Percentiles rank a stretch among this genome's conserved stretches.
Conservation (phyloP, 2,113 vertebrate genomes). For the Scophthalmus maximus region DNA sequence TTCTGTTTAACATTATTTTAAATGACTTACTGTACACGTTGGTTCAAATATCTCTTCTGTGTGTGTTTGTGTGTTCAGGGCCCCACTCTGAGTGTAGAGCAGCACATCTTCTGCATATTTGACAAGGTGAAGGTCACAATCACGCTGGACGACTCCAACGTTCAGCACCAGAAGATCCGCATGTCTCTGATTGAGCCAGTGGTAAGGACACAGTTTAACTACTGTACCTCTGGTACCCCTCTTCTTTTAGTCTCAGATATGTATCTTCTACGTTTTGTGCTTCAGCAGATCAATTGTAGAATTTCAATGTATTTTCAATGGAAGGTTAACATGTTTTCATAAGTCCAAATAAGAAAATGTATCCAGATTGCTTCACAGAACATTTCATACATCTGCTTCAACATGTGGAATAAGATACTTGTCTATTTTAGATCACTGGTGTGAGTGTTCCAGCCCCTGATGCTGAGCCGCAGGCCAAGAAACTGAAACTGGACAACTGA, state of each 20-base stretch:
- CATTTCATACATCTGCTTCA: not conserved
- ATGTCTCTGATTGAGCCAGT: constrained; percentile 93
- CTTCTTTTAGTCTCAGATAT: not conserved
- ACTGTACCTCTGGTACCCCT: not conserved
- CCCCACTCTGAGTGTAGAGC: constrained; percentile 88
- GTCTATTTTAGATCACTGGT: constrained; percentile 84
- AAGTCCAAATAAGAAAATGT: not conserved
- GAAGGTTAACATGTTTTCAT: not conserved
- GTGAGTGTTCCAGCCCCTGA: constrained; percentile 75
- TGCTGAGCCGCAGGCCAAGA: constrained; percentile 87
- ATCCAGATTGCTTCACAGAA: not conserved
- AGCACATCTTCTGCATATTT: constrained; percentile 89
- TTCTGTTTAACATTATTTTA: not conserved
- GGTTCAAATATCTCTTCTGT: not conserved
- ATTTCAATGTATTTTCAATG: not conserved
- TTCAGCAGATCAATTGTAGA: not conserved
- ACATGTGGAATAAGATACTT: not conserved
- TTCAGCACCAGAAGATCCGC: constrained; percentile 98
- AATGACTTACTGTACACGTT: not conserved
- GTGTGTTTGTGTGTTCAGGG: constrained; percentile 72
- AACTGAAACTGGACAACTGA: constrained; percentile 85
- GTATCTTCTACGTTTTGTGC: not conserved
- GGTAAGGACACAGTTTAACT: constrained; percentile 83
- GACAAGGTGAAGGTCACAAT: constrained; percentile 95
- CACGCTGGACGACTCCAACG: constrained; percentile 92